Evolutionary conservation across 2,113 vertebrate species (phyloP), one percentile per base, ranked within the genome.

Genomic region (Sylvia atricapilla): DNA sequence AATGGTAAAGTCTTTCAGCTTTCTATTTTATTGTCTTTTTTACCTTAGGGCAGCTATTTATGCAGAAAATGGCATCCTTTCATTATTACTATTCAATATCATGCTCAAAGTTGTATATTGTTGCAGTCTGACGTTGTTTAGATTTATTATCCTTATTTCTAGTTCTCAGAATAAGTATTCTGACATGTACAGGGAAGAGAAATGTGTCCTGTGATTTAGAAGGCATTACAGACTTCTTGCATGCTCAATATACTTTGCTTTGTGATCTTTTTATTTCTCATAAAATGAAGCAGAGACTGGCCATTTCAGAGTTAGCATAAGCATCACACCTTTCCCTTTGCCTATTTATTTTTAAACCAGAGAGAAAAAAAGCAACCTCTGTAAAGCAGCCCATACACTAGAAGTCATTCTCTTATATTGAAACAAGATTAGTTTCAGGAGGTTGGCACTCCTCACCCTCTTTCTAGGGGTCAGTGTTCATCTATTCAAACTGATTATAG

Each of bases 1-100:
- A 97, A 98, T 62, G 98, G 98, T 98, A 98, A 98, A 90, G 94
- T 67, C 56, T 93, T 95, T 84, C 62, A 63, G 39, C 58, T 79
- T 77, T 92, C 47, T 95, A 7, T 85, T 85, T 88, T 69, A 64
- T 47, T 87, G 43, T 67, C 43, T 62, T 17, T 78, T 56, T 37
- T 70, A 69, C 55, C 14, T 33, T 69, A 62, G 21, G n/a, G n/a
- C 33, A 85, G 35, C 33, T 75, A n/a, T 56, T 41, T 39, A 64
- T 81, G 46, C 23, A 89, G 75, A 52, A 82, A 52, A 27, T 53
- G 16, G 7, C 37, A 77, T 66, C 13, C 84, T 89, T 73, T 77
- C 37, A 74, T 58, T 49, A 39, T 31, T 79, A 15, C 22, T 73
- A 46, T 92, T 83, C 58, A 60, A 13, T 23, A 73, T 56, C 53